Percentiles rank a stretch among this genome's conserved stretches.
Conservation (phyloP, 2,797 vertebrate genomes). For the Typhlichthys eigenmanni region DNA sequence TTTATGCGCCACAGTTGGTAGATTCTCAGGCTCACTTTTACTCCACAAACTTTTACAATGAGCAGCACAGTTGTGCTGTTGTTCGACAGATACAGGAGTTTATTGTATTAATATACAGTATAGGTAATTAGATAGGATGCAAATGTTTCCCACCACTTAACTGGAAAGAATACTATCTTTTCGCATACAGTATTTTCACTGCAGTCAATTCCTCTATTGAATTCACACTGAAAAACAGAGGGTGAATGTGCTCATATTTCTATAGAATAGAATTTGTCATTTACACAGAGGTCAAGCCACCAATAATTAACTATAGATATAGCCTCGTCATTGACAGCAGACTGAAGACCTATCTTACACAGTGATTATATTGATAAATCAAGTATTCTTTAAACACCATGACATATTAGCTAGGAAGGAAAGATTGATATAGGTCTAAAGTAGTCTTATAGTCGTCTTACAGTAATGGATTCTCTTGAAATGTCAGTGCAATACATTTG, state of each 20-base stretch:
- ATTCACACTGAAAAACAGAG: too few species aligned
- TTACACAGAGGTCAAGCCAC: slow-evolving; percentile 2
- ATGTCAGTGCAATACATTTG: slow-evolving; percentile 5
- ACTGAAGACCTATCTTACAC: neutral
- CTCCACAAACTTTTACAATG: slow-evolving; percentile 26
- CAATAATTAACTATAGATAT: slow-evolving; percentile 27
- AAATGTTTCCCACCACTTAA: neutral
- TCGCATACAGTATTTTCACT: too few species aligned
- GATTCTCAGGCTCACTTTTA: slow-evolving; percentile 44
- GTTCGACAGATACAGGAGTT: neutral
- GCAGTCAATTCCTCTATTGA: too few species aligned
- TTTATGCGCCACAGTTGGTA: slow-evolving; percentile 55
- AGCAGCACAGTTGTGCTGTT: neutral
- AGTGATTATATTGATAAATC: too few species aligned
- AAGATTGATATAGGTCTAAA: neutral
- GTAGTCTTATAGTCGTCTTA: slow-evolving; percentile 11
- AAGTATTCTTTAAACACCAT: too few species aligned
- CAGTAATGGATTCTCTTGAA: slow-evolving; percentile 13
- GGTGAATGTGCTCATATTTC: too few species aligned
- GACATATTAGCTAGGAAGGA: too few species aligned
- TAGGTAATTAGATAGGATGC: neutral
- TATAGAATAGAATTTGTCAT: too few species aligned
- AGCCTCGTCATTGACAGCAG: neutral
- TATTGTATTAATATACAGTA: neutral
- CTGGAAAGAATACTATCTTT: too few species aligned